Percentiles rank a stretch among this genome's conserved stretches.
Evolutionary conservation across 2,113 vertebrate genomes (phyloP).

Genomic region (Phaethon lepturus): DNA sequence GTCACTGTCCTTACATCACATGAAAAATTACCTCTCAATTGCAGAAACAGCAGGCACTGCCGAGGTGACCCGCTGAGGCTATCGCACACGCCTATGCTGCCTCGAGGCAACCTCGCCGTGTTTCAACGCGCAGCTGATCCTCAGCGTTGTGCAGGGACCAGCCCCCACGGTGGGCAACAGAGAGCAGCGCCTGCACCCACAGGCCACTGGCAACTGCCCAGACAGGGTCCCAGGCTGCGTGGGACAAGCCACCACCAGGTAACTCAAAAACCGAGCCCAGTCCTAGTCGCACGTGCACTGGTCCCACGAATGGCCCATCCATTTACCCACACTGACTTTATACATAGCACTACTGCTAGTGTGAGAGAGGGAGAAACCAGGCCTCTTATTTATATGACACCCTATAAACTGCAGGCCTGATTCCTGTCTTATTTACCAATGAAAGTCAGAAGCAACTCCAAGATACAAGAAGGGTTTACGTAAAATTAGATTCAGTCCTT

Average conservation of each 20-base stretch:
- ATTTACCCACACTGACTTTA: too few relatives aligned
- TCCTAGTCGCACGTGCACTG: rapidly evolving
- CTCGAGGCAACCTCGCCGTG: not conserved
- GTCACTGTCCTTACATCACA: not conserved
- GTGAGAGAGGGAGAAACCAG: not conserved
- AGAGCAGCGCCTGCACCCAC: not conserved
- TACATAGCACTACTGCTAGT: rapidly evolving
- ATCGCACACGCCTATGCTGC: not conserved
- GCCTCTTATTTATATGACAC: not conserved
- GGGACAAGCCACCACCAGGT: not conserved
- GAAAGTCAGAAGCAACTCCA: not conserved
- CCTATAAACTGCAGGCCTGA: too few relatives aligned
- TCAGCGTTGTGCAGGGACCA: rapidly evolving
- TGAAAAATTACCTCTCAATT: not conserved
- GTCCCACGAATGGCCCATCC: rapidly evolving
- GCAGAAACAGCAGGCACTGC: not conserved
- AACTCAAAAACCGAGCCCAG: not conserved
- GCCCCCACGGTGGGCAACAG: rapidly evolving
- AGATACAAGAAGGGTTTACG: not conserved
- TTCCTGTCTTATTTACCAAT: not conserved
- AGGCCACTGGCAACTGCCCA: rapidly evolving
- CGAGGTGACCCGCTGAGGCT: not conserved
- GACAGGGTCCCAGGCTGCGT: not conserved
- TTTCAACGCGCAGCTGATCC: not conserved
- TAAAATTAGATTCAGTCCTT: not conserved